Percentiles rank a stretch among this genome's conserved stretches.
phyloP scores from a whole-genome alignment of 2,113 vertebrate genomes.

The Centropus unirufus region DNA sequence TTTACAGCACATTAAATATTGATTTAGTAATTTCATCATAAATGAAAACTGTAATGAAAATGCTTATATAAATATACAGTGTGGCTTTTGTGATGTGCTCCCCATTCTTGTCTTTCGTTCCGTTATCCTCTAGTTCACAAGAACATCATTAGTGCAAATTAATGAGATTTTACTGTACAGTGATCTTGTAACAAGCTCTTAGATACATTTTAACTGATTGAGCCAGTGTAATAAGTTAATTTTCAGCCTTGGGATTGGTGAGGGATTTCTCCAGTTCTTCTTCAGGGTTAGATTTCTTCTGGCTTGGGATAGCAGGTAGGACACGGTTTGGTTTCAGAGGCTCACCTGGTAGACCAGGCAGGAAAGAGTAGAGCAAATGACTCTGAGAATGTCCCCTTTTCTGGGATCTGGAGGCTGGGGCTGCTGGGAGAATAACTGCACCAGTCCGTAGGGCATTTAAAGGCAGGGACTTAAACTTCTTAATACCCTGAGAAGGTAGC shows the following conservation, averaged over 20 bases:
- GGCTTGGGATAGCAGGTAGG: conserved; percentile 85
- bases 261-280: conserved; percentile 10
- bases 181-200: not conserved
- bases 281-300: conserved; percentile 65
- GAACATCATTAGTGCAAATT: conserved; percentile 3
- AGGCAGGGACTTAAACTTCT: conserved; percentile 75
- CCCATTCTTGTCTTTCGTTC: not conserved
- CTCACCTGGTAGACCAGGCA: conserved; percentile 75
- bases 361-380: conserved; percentile 65
- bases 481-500: conserved; percentile 70
- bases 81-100: not conserved
- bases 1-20: not conserved
- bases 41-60: not conserved
- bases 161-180: not conserved
- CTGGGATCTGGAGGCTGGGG: conserved; percentile 32
- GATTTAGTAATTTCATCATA: not conserved
- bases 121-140: not conserved
- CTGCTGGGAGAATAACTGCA: conserved; percentile 54
- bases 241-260: conserved; percentile 6
- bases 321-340: conserved; percentile 76
- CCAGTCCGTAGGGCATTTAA: conserved; percentile 59
- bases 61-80: not conserved
- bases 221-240: conserved; percentile 7
- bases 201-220: not conserved
- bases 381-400: conserved; percentile 60